phyloP scores from a whole-genome alignment of 2,797 vertebrate species.

The Triplophysa yarkandensis region DNA sequence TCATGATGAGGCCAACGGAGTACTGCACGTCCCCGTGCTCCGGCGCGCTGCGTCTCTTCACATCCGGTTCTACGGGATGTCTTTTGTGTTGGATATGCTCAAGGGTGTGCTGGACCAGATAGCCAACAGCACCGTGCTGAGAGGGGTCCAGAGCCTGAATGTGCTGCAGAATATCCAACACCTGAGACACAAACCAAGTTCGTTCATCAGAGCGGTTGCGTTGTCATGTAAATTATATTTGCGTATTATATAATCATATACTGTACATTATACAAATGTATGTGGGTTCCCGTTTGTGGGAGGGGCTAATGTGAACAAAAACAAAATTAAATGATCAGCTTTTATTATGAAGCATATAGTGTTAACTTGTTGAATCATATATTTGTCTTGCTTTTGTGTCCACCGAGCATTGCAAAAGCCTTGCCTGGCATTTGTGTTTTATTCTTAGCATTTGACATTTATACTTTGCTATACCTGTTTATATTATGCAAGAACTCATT shows the following conservation, averaged over 20 bases:
- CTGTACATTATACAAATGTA: too few species aligned
- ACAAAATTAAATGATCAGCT: background rate
- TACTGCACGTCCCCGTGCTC: constrained; percentile 90
- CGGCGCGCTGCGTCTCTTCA: constrained; percentile 84
- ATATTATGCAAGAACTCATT: background rate
- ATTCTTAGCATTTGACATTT: constrained; percentile 13
- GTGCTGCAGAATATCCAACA: constrained; percentile 96
- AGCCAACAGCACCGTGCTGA: constrained; percentile 93
- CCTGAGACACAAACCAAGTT: constrained; percentile 69
- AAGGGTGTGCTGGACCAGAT: constrained; percentile 94
- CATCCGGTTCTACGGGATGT: constrained; percentile 85
- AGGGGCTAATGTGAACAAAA: too few species aligned
- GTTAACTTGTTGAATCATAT: background rate
- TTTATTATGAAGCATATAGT: background rate
- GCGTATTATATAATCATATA: too few species aligned
- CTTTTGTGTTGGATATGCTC: constrained; percentile 96
- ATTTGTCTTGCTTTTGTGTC: background rate
- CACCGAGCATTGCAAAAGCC: background rate
- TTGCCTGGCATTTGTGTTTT: background rate
- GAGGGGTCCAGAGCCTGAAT: constrained; percentile 94
- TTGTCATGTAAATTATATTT: background rate
- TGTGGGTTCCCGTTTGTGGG: too few species aligned
- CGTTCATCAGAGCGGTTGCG: background rate
- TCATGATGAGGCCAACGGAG: constrained; percentile 93
- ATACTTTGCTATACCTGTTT: background rate